Conservation (phyloP, 2,888 invertebrate species). For the Arctia plantaginis region DNA sequence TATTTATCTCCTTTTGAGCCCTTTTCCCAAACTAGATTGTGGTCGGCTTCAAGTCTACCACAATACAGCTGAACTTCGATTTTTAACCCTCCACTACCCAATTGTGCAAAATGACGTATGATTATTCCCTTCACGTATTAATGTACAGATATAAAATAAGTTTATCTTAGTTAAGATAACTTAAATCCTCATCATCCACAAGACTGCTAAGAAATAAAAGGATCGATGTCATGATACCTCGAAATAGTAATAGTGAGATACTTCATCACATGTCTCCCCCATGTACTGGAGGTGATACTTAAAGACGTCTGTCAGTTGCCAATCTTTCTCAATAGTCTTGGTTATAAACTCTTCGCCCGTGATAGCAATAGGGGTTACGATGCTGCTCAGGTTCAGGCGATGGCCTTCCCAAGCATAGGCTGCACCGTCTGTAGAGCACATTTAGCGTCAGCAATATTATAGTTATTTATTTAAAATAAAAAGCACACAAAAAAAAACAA, state of each 20-base stretch:
- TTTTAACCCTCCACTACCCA: too few species aligned
- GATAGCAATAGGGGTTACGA: conserved; percentile 62
- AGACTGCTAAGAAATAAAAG: background rate
- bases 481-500: too few species aligned
- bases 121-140: too few species aligned
- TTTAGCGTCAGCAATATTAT: background rate
- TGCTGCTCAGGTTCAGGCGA: conserved; percentile 57
- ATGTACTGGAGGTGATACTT: conserved; percentile 63
- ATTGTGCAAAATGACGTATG: too few species aligned
- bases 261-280: conserved; percentile 65
- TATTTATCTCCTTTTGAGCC: too few species aligned
- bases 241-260: conserved; percentile 72
- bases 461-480: too few species aligned
- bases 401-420: conserved; percentile 31
- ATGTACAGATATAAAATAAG: too few species aligned
- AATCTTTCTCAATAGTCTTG: conserved; percentile 67
- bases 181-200: background rate
- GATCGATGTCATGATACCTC: conserved; percentile 59
- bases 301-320: conserved; percentile 66
- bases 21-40: too few species aligned
- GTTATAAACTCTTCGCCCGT: conserved; percentile 65
- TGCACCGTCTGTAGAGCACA: conserved; percentile 49
- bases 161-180: too few species aligned
- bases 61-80: too few species aligned
- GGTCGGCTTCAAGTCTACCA: too few species aligned